Conservation (phyloP, 2,113 vertebrate species). For the Danio rerio region DNA sequence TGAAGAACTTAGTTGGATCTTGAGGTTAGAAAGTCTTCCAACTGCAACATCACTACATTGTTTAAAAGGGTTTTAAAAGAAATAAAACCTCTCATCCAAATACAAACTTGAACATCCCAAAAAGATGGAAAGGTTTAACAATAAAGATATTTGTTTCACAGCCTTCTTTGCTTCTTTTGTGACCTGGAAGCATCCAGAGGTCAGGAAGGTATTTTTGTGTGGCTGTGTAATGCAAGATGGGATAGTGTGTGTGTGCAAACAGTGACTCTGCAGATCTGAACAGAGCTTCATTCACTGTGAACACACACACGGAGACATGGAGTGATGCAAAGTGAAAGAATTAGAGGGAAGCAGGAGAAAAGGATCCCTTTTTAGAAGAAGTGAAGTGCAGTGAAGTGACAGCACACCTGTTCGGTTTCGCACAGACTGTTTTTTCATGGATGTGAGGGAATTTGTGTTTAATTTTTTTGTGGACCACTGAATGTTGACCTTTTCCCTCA, state of each 20-base stretch:
- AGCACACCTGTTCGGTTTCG: slow-evolving; percentile 30
- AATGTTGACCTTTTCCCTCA: slow-evolving; percentile 55
- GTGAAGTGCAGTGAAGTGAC: slow-evolving; percentile 5
- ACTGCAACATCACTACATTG: no score
- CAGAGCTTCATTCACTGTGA: slow-evolving; percentile 42
- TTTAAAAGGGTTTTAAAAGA: no score
- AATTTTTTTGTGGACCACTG: slow-evolving; percentile 16
- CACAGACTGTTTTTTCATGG: background rate
- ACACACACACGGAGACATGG: background rate
- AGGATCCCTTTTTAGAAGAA: background rate
- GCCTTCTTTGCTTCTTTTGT: background rate
- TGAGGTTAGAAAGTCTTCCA: no score
- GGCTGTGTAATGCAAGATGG: slow-evolving; percentile 21
- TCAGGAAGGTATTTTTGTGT: slow-evolving; percentile 24
- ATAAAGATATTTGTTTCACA: no score
- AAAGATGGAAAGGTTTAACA: no score
- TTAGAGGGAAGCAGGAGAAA: background rate
- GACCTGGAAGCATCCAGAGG: background rate
- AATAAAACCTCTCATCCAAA: no score
- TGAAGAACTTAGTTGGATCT: no score
- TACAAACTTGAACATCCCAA: no score
- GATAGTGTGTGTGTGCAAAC: background rate
- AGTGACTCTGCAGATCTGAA: slow-evolving; percentile 23
- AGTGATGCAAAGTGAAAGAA: slow-evolving; percentile 37
- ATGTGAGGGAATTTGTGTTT: slow-evolving; percentile 23